Evolutionary conservation across 2,113 vertebrate species (phyloP).

Genomic region (Spheniscus mendiculus): DNA sequence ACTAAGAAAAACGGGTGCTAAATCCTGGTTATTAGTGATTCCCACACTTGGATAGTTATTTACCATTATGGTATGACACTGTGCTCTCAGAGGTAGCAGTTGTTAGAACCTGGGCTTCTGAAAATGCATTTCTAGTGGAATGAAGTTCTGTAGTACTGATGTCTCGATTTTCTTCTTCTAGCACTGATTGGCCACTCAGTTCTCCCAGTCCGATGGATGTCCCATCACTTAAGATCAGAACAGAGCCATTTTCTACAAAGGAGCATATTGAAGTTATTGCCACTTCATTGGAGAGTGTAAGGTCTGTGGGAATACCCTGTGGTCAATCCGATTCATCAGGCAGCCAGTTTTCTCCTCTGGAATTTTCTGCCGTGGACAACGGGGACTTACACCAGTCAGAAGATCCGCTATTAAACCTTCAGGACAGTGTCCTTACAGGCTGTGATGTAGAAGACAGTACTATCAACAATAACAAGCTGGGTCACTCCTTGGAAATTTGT

Average conservation of each 20-base stretch:
- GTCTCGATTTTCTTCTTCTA: constrained; percentile 42
- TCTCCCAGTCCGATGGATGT: constrained; percentile 89
- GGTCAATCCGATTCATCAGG: constrained; percentile 69
- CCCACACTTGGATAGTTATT: background rate
- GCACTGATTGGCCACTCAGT: constrained; percentile 92
- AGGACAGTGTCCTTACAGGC: constrained; percentile 83
- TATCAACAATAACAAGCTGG: constrained; percentile 75
- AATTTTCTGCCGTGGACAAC: constrained; percentile 48
- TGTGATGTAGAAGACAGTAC: constrained; percentile 76
- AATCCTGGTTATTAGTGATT: background rate
- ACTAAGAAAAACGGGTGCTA: background rate
- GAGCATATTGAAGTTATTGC: constrained; percentile 75
- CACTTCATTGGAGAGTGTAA: constrained; percentile 19
- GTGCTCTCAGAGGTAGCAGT: background rate
- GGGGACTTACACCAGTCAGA: constrained; percentile 34
- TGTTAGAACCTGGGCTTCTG: background rate
- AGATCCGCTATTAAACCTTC: constrained; percentile 45
- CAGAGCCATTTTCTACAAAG: constrained; percentile 76
- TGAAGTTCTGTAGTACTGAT: background rate
- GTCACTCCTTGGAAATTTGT: constrained; percentile 80
- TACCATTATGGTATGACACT: accelerated
- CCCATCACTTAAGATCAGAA: constrained; percentile 90
- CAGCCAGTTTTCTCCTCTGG: constrained; percentile 72
- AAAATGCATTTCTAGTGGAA: background rate
- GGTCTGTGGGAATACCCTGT: constrained; percentile 69